Conservation (phyloP, 2,113 vertebrate genomes). For the Bubo bubo region DNA sequence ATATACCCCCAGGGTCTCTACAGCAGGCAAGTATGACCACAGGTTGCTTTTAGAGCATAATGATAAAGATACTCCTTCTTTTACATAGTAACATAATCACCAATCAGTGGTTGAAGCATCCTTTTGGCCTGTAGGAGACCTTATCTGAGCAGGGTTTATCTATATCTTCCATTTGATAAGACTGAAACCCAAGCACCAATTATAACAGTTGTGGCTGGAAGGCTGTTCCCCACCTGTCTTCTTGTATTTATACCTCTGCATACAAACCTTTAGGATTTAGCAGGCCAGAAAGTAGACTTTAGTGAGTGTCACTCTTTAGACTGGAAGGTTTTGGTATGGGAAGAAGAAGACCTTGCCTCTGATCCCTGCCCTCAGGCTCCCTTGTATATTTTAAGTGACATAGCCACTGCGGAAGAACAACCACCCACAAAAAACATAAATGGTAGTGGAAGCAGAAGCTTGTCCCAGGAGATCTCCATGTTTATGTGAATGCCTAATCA, state of each 20-base stretch:
- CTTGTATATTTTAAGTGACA: background rate
- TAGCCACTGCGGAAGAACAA: background rate
- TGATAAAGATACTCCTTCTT: background rate
- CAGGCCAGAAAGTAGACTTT: background rate
- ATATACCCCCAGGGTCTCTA: background rate
- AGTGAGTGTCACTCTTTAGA: background rate
- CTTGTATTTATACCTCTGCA: background rate
- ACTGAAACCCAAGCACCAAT: background rate
- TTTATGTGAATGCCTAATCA: background rate
- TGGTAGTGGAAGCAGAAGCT: background rate
- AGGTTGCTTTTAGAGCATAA: background rate
- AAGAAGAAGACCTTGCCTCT: background rate
- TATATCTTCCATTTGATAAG: background rate
- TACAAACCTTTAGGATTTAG: background rate
- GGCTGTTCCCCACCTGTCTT: background rate
- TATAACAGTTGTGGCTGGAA: background rate
- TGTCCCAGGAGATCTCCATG: background rate
- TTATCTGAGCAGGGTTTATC: background rate
- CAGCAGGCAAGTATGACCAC: background rate
- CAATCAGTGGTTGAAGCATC: background rate
- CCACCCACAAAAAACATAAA: background rate
- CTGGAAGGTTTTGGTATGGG: background rate
- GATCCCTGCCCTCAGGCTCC: background rate
- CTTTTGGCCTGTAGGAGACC: background rate
- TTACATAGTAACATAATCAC: background rate